Percentiles rank a stretch among this genome's conserved stretches.
Conservation (phyloP, 2,888 invertebrate genomes). For the Scaptomyza tumidula region DNA sequence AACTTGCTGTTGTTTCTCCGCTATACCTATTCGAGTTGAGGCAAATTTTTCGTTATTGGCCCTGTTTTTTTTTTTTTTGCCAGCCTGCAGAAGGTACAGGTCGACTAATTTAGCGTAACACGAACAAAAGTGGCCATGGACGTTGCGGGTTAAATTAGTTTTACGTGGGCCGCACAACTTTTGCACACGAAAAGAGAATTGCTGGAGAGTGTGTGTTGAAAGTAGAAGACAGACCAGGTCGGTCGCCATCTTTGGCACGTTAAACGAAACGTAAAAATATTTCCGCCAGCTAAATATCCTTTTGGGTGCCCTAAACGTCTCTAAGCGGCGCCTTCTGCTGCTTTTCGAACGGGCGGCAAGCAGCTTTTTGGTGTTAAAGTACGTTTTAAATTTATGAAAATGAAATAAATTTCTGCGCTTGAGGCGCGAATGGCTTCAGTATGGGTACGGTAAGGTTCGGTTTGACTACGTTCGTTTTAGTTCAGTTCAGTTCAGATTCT, state of each 20-base stretch:
- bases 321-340: constrained; percentile 63
- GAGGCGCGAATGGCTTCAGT: constrained; percentile 59
- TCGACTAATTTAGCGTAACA: constrained; percentile 77
- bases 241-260: constrained; percentile 74
- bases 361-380: constrained; percentile 58
- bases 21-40: constrained; percentile 37
- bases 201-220: not conserved
- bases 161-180: constrained; percentile 72
- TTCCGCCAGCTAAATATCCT: constrained; percentile 81
- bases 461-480: not conserved
- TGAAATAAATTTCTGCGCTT: constrained; percentile 66
- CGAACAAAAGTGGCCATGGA: constrained; percentile 78
- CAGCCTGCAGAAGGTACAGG: constrained; percentile 39
- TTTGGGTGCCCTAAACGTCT: constrained; percentile 75
- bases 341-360: not conserved
- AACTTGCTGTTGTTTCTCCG: constrained; percentile 25
- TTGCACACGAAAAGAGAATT: constrained; percentile 14
- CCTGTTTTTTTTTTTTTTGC: constrained; percentile 15
- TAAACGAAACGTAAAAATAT: constrained; percentile 84
- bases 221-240: constrained; percentile 12
- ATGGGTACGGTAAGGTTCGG: constrained; percentile 12
- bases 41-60: constrained; percentile 28
- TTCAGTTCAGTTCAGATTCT: constrained; percentile 2
- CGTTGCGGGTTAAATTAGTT: constrained; percentile 78
- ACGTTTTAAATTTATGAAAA: constrained; percentile 79